These are phyloP conservation scores for Cyclura pinguis DNA, from an alignment of 2,797 vertebrate species.

Conservation along the genomic window DNA sequence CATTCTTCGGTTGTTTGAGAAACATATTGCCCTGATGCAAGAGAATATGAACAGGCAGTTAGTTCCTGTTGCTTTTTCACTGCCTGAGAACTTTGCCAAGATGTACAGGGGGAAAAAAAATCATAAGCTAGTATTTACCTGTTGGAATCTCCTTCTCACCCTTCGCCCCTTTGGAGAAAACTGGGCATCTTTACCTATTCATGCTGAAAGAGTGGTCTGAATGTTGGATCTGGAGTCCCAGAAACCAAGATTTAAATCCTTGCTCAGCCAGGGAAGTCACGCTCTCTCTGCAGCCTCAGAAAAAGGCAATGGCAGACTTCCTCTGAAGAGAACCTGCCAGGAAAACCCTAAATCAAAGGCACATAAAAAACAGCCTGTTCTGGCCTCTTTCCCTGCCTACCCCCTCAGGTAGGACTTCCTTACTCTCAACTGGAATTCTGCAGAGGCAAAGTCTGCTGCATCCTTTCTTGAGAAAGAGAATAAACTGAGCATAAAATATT, in stretches of 20 bases:
- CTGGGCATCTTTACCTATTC: background rate
- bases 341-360: too few species aligned
- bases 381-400: background rate
- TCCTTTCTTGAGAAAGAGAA: background rate
- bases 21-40: background rate
- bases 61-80: background rate
- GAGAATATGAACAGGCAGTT: background rate
- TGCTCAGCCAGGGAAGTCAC: too few species aligned
- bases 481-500: constrained; percentile 1
- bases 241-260: too few species aligned
- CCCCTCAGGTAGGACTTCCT: background rate
- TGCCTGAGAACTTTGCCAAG: background rate
- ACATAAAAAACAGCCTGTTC: background rate
- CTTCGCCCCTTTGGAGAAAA: too few species aligned
- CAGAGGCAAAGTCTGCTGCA: background rate
- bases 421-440: background rate
- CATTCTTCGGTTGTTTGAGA: background rate
- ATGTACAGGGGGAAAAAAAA: background rate
- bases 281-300: too few species aligned
- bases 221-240: too few species aligned
- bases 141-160: too few species aligned
- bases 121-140: background rate
- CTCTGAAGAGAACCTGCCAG: too few species aligned
- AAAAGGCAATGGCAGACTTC: too few species aligned
- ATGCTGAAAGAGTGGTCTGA: too few species aligned